phyloP scores from a whole-genome alignment of 2,797 vertebrate genomes.

The Octomys mimax region DNA sequence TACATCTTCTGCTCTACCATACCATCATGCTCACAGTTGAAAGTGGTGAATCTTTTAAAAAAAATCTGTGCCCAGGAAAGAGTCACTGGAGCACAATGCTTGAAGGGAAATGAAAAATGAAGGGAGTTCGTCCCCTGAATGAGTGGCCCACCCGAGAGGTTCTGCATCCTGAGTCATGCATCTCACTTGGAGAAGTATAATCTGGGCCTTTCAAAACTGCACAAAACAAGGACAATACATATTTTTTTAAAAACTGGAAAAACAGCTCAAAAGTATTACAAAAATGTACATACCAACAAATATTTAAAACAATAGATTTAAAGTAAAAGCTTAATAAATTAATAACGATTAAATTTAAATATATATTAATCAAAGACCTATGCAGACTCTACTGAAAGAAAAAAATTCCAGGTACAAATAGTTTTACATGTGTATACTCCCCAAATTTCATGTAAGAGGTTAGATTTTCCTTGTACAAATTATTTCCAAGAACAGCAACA shows the following conservation, averaged over 20 bases:
- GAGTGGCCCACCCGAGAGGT: neutral
- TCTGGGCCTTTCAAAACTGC: neutral
- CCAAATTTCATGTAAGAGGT: neutral
- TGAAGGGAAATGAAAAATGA: neutral
- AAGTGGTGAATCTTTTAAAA: neutral
- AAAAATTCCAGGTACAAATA: conserved; percentile 10
- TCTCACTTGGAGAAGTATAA: neutral
- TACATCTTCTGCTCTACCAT: neutral
- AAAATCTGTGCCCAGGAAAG: neutral
- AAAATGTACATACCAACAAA: neutral
- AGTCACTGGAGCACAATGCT: neutral
- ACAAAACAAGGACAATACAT: neutral
- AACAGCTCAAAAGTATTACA: neutral
- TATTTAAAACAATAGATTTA: conserved; percentile 11
- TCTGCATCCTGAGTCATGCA: neutral
- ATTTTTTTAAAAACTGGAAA: neutral
- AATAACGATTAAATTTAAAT: conserved; percentile 11
- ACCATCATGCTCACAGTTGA: neutral
- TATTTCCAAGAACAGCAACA: neutral
- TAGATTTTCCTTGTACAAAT: neutral
- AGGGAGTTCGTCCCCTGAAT: neutral
- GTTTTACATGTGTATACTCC: neutral
- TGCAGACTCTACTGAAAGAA: neutral
- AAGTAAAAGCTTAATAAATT: neutral
- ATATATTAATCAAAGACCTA: neutral